A percentile compares a stretch with the other conserved stretches of the same genome.
phyloP scores from a whole-genome alignment of 2,888 invertebrate species.

The Dastarcus helophoroides region DNA sequence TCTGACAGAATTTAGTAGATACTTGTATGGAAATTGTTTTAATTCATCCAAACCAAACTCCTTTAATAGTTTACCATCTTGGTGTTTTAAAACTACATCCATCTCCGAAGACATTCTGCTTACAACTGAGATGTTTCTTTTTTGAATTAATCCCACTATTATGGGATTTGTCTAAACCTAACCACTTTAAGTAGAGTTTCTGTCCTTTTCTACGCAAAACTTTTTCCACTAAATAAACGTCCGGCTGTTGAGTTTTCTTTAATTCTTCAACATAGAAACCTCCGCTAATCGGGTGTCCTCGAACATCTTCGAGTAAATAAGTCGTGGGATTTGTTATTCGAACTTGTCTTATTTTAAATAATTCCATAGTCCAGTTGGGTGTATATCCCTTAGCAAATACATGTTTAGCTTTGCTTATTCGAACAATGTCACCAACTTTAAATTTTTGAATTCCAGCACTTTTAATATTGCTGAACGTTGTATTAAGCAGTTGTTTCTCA shows the following conservation, averaged over 20 bases:
- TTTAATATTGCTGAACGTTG: conserved; percentile 14
- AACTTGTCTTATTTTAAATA: conserved; percentile 25
- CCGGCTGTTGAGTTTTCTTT: conserved; percentile 15
- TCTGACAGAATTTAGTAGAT: too few species aligned
- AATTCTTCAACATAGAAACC: conserved; percentile 23
- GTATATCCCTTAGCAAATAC: conserved; percentile 27
- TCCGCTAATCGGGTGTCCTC: conserved; percentile 16
- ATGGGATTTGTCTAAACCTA: conserved; percentile 15
- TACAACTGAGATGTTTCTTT: too few species aligned
- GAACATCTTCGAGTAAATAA: conserved; percentile 21
- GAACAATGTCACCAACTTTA: conserved; percentile 22
- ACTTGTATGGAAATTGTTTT: too few species aligned
- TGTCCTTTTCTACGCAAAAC: conserved; percentile 16
- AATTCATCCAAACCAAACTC: too few species aligned
- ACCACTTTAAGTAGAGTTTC: conserved; percentile 19
- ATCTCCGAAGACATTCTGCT: too few species aligned
- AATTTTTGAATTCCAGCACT: conserved; percentile 14
- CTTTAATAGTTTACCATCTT: too few species aligned
- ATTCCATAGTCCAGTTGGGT: conserved; percentile 26
- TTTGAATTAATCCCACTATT: neutral
- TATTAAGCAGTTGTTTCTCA: conserved; percentile 11
- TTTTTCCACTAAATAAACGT: conserved; percentile 22
- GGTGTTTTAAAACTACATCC: too few species aligned
- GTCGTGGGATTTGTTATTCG: conserved; percentile 23
- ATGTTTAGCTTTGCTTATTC: conserved; percentile 23